Evolutionary conservation across 2,113 vertebrate species (phyloP).

Genomic region (Percopsis transmontana): DNA sequence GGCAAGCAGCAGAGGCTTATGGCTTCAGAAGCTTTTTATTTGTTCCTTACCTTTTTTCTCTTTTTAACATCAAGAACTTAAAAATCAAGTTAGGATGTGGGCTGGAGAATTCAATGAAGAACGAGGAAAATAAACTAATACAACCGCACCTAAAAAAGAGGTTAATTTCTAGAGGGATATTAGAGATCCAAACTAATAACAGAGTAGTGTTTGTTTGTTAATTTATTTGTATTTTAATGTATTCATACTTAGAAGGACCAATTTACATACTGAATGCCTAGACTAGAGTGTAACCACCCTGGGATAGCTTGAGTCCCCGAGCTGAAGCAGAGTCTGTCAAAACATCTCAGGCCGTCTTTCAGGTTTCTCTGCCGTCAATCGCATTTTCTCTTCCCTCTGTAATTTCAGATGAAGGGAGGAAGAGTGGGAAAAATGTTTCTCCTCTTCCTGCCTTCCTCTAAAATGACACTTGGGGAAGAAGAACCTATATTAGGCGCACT

Average conservation of each 20-base stretch:
- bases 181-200: conserved; percentile 21
- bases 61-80: conserved; percentile 23
- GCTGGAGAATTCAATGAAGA: conserved; percentile 27
- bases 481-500: conserved; percentile 33
- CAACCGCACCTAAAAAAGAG: conserved; percentile 12
- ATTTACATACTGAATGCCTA: neutral
- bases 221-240: conserved; percentile 18
- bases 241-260: neutral
- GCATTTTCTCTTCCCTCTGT: neutral
- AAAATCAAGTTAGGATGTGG: conserved; percentile 22
- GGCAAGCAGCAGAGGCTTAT: conserved; percentile 2
- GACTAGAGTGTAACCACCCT: neutral
- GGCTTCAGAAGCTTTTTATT: conserved; percentile 14
- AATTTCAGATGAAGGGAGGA: neutral
- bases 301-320: neutral
- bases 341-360: neutral
- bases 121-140: conserved; percentile 21
- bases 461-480: conserved; percentile 35
- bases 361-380: neutral
- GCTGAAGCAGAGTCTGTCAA: neutral
- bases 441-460: conserved; percentile 17
- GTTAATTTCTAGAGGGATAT: conserved; percentile 24
- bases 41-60: neutral
- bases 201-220: neutral
- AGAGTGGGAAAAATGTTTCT: neutral